Base-by-base conservation (phyloP, 2,113 vertebrate genomes). In the Seriola aureovittata region DNA sequence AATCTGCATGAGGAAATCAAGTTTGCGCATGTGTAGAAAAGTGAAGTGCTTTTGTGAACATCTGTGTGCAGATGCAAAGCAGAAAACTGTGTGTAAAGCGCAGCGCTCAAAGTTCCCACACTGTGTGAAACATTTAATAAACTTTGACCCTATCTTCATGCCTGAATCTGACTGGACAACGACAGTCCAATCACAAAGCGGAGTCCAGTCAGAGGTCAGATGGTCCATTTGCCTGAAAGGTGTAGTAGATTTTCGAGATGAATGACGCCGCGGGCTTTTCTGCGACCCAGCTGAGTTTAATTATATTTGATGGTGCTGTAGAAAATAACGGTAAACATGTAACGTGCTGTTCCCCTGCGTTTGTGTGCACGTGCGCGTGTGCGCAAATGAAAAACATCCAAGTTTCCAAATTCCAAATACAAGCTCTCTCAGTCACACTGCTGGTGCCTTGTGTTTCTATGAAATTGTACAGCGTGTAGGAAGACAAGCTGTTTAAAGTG, bases 401-500 rank as follows among this genome's bases (percentile, higher is more conserved):
- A 70, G 17, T 60, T 59, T 80, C 19, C 8, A 48, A 52, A 64
- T 75, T 80, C 66, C 17, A 50, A 19, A 64, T 4, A 4, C 10
- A 21, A 44, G 44, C 60, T 55, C n/a, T 62, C 65, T 59, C 59
- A 4, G 25, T 36, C 40, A 69, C 48, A 7, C 66, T 19, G 65
- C 0, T 16, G 64, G 32, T 25, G 46, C 62, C 58, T 64, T 16
- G 75, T 59, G 76, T 71, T 75, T 80, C 58, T 64, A 0, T 84
- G 71, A 80, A 82, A 82, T 36, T 54, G 70, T 63, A 5, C 55
- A 71, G 57, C 0, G 3, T 79, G 86, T 85, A 75, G 77, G 82
- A 92, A 71, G 74, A 69, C 40, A 6, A 75, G 80, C 71, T 12
- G 60, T 71, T 85, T 50, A 74, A 82, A 72, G 64, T 23, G 71